A percentile compares a stretch with the other conserved stretches of the same genome.
These are phyloP conservation scores for Monochamus alternatus DNA, from an alignment of 2,888 invertebrate genomes.

Conservation along the genomic window DNA sequence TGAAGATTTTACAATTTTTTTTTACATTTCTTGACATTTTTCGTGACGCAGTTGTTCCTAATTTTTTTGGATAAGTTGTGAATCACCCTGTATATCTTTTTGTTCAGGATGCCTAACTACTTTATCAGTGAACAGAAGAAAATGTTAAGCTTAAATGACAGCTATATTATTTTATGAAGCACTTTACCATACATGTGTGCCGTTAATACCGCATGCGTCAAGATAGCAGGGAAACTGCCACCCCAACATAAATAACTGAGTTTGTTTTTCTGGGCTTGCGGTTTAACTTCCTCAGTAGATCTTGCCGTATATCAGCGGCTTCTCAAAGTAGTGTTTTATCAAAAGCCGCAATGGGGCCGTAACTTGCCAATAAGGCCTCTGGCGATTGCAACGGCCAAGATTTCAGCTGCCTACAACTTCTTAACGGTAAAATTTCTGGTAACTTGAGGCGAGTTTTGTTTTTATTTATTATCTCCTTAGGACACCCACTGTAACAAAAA, in stretches of 20 bases:
- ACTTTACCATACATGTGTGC: background rate
- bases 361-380: slow-evolving; percentile 32
- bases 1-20: no score
- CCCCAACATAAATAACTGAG: slow-evolving; percentile 37
- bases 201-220: slow-evolving; percentile 14
- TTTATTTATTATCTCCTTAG: slow-evolving; percentile 28
- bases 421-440: slow-evolving; percentile 23
- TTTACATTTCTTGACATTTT: no score
- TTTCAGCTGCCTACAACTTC: slow-evolving; percentile 26
- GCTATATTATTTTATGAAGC: background rate
- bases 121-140: background rate
- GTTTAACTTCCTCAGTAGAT: slow-evolving; percentile 37
- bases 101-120: background rate
- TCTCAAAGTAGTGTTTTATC: slow-evolving; percentile 41
- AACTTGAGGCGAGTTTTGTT: slow-evolving; percentile 24
- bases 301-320: slow-evolving; percentile 37
- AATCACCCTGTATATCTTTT: no score
- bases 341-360: slow-evolving; percentile 39
- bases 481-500: slow-evolving; percentile 1
- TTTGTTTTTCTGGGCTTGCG: slow-evolving; percentile 34
- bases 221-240: slow-evolving; percentile 29
- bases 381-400: slow-evolving; percentile 34
- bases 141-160: background rate
- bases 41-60: no score
- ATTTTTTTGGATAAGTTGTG: no score